phyloP scores from a whole-genome alignment of 2,113 vertebrate species.

The Colossoma macropomum region DNA sequence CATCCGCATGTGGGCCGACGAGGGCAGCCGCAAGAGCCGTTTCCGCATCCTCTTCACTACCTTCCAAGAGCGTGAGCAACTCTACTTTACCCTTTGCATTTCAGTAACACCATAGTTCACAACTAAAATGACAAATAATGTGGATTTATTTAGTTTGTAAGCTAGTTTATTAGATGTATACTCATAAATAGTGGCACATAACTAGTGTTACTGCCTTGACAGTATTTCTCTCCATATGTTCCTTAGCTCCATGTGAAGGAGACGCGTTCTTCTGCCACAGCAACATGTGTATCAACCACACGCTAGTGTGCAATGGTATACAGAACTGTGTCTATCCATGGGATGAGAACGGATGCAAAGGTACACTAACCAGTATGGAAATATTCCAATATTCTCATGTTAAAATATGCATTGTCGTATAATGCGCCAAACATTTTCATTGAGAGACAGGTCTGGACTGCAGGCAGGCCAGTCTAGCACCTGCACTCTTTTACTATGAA shows the following conservation, averaged over 20 bases:
- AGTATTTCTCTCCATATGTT: neutral
- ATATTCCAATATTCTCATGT: neutral
- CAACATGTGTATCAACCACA: conserved; percentile 99
- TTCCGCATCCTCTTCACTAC: conserved; percentile 98
- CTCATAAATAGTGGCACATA: too few relatives aligned
- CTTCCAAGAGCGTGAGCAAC: conserved; percentile 92
- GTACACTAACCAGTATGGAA: conserved; percentile 64
- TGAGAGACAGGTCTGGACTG: too few relatives aligned
- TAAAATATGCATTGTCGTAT: neutral
- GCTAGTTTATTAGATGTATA: neutral
- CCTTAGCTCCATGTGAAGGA: conserved; percentile 89
- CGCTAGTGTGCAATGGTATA: conserved; percentile 95
- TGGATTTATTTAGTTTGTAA: neutral
- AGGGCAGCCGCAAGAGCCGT: conserved; percentile 91
- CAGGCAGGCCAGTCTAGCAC: too few relatives aligned
- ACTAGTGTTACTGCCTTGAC: neutral
- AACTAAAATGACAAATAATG: neutral
- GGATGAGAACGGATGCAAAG: conserved; percentile 98
- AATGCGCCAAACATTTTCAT: too few relatives aligned
- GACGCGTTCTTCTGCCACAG: conserved; percentile 96
- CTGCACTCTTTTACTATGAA: too few relatives aligned
- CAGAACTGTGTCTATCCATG: conserved; percentile 98
- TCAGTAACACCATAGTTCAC: neutral
- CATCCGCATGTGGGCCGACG: conserved; percentile 96
- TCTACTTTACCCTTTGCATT: neutral